phyloP scores from a whole-genome alignment of 1,140 invertebrate genomes.

The Euwallacea similis region DNA sequence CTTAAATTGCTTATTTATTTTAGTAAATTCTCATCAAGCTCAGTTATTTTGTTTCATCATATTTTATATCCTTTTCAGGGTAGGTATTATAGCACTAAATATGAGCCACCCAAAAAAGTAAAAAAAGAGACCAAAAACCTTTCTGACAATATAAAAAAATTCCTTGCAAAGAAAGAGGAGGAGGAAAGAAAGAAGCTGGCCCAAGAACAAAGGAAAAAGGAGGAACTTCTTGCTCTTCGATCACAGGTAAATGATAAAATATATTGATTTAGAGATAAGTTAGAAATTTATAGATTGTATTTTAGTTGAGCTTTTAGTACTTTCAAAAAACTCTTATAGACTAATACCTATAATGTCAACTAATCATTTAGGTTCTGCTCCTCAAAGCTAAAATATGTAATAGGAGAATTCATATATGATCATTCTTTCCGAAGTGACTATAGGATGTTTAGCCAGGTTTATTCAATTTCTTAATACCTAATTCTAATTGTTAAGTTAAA shows the following conservation, averaged over 20 bases:
- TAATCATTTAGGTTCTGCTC: too few species aligned
- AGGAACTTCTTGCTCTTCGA: conserved; percentile 70
- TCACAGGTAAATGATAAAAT: conserved; percentile 60
- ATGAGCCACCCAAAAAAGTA: conserved; percentile 80
- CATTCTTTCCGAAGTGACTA: not conserved
- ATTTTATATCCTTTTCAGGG: conserved; percentile 47
- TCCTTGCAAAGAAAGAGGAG: conserved; percentile 76
- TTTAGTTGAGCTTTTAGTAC: too few species aligned
- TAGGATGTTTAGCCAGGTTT: not conserved
- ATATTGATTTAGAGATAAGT: not conserved
- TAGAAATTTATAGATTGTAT: too few species aligned
- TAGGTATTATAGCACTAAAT: conserved; percentile 73
- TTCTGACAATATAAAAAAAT: conserved; percentile 79
- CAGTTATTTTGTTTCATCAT: conserved; percentile 12
- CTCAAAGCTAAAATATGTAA: too few species aligned
- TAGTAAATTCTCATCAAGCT: not conserved
- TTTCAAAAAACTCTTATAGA: too few species aligned
- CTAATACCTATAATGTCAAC: too few species aligned
- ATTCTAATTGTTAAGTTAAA: too few species aligned
- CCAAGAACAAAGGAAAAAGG: conserved; percentile 66
- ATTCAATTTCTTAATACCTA: too few species aligned
- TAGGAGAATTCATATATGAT: too few species aligned
- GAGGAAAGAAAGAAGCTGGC: conserved; percentile 70
- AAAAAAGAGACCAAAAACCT: conserved; percentile 66
- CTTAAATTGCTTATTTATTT: too few species aligned